Base-by-base conservation (phyloP, 2,113 vertebrate genomes). In the Oreocharis arfaki region DNA sequence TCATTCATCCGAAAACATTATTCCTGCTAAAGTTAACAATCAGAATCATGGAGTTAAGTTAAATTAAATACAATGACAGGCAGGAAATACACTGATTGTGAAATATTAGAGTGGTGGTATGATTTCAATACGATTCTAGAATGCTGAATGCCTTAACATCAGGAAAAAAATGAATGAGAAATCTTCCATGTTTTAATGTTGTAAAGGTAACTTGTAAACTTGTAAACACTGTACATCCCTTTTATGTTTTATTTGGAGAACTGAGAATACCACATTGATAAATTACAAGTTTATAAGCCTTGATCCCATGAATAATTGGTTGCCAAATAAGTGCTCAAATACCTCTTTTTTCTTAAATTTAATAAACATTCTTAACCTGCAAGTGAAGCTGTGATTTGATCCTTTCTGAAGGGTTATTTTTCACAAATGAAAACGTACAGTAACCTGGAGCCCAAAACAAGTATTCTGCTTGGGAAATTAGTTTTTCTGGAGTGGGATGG, bases 11-110 rank as follows among this genome's bases (percentile, higher is more conserved):
- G 3, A 93, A 95, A 97, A 91, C 23, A 85, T 86, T 64, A 94
- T 70, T 91, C 63, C 74, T 71, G 63, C 59, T 86, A 16, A 91
- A 93, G 81, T 95, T 96, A 96, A 93, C 61, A 94, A 84, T 74
- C 17, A 76, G 94, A 93, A 86, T 84, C 79, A 92, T 0, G 0
- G 68, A 85, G 35, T 37, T 55, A 57, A 21, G 47, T 87, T 90
- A 86, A 94, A 95, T 77, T 70, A 86, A 92, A 92, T 52, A 24
- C 17, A 81, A 1, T n/a, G 44, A 49, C 56, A 88, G 42, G 35
- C 11, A 90, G 47, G 18, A 81, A 77, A 70, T 86, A 70, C 33
- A 90, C 37, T 56, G 75, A 84, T 84, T 63, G 71, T 56, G 35
- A 94, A 86, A 70, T 70, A 95, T 47, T 67, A 52, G 77, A 85